Base-by-base conservation (phyloP, 2,888 invertebrate genomes). In the Tachystola acroxantha region DNA sequence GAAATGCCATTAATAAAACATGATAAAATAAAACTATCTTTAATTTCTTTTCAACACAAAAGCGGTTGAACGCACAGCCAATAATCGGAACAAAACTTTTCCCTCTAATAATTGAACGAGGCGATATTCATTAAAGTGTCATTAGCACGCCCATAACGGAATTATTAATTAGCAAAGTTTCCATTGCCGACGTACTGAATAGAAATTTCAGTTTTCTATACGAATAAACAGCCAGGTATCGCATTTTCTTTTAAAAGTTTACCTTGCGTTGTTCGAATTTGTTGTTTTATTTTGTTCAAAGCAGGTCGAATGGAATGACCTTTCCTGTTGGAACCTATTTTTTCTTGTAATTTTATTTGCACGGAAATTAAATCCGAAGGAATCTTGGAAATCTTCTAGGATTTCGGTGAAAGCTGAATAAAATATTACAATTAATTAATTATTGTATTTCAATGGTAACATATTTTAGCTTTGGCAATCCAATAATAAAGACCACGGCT, bases 141-240 rank as follows among this genome's bases (percentile, higher is more conserved):
- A 43, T 43, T 39, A 40, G 30, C 43, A 45, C 11, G 7, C 35
- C 31, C 37, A 39, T 36, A 45, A 29, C 36, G 24, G 37, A 33
- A 43, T 43, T 42, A 45, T 45, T 43, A 45, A 45, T 45, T 45
- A 39, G 45, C 20, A 31, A 45, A 45, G 35, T 45, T 45, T 13
- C 14, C 16, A 33, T 32, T 37, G 37, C 29, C 26, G 30, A 28
- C 10, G 24, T n/a, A n/a, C 13, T 7, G 16, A 34, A 34, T 14
- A 10, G 28, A n/a, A 34, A 26, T 34, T 33, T 28, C 34, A 40
- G 36, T 36, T 43, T 43, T 43, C 43, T 36, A 32, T 19, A 26
- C 36, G 43, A 43, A 40, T 38, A 40, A 43, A 36, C 34, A 42
- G 25, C n/a, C 26, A 10, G 14, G 34, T 34, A 24, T n/a, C 3